A percentile compares a stretch with the other conserved stretches of the same genome.
phyloP scores from a whole-genome alignment of 1,140 invertebrate species.

The Ostrea edulis region DNA sequence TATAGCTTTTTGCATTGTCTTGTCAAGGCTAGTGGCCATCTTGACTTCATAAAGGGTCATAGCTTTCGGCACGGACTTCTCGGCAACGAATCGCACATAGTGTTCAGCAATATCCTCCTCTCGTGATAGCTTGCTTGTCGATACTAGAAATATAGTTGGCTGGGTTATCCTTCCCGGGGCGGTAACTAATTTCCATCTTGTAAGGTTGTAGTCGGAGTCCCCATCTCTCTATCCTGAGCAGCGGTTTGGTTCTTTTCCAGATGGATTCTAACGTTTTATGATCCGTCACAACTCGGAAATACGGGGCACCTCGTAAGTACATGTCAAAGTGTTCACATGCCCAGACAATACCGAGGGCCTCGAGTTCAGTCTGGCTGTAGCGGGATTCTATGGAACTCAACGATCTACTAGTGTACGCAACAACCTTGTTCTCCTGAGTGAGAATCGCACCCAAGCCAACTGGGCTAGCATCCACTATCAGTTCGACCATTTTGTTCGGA shows the following conservation, averaged over 20 bases:
- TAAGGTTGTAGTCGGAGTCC: conserved; percentile 54
- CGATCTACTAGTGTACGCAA: conserved; percentile 61
- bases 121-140: background rate
- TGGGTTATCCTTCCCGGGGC: conserved; percentile 50
- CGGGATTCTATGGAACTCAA: conserved; percentile 57
- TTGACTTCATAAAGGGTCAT: conserved; percentile 57
- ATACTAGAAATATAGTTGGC: conserved; percentile 54
- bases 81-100: conserved; percentile 51
- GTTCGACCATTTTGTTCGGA: conserved; percentile 49
- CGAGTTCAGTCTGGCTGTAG: conserved; percentile 79
- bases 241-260: conserved; percentile 55
- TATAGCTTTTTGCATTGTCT: conserved; percentile 42
- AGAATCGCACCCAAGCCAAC: conserved; percentile 58
- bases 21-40: conserved; percentile 41
- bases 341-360: conserved; percentile 78
- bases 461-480: conserved; percentile 57
- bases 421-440: conserved; percentile 61
- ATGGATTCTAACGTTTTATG: conserved; percentile 72
- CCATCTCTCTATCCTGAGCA: conserved; percentile 57
- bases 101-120: conserved; percentile 45
- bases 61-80: conserved; percentile 42
- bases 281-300: conserved; percentile 76
- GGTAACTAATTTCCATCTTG: conserved; percentile 45
- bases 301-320: conserved; percentile 74
- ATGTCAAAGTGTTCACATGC: conserved; percentile 79